Conservation (phyloP, 2,888 invertebrate genomes). For the Hedychridium roseum region DNA sequence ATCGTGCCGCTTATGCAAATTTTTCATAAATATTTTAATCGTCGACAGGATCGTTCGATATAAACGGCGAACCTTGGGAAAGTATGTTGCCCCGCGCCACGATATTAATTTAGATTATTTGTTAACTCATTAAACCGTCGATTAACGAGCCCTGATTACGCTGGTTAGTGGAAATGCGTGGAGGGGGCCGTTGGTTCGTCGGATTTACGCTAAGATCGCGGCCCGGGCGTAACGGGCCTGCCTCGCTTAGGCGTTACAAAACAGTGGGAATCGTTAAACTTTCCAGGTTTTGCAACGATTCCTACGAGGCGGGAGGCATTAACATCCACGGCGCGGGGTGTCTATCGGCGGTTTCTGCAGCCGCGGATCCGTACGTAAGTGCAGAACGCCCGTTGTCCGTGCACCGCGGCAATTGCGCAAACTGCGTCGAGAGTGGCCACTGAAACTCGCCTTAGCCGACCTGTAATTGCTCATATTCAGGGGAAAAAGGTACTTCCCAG, state of each 20-base stretch:
- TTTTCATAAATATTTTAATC: too few species aligned
- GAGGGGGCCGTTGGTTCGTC: too few species aligned
- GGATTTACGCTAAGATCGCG: too few species aligned
- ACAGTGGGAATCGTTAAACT: conserved; percentile 56
- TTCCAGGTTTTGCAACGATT: conserved; percentile 51
- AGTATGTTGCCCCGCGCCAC: too few species aligned
- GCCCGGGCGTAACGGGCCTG: too few species aligned
- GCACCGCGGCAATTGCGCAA: conserved; percentile 33
- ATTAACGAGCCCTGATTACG: too few species aligned
- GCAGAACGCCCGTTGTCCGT: conserved; percentile 4
- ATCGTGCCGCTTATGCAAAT: too few species aligned
- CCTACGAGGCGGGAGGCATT: conserved; percentile 30
- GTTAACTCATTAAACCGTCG: too few species aligned
- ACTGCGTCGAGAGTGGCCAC: conserved; percentile 27
- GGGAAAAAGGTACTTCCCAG: conserved; percentile 33
- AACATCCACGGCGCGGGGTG: conserved; percentile 35
- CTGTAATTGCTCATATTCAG: conserved; percentile 49
- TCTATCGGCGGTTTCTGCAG: conserved; percentile 2
- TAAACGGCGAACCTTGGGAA: too few species aligned
- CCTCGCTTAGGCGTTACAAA: conserved; percentile 45
- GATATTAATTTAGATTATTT: too few species aligned
- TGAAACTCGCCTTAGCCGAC: conserved; percentile 17
- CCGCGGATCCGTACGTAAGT: conserved; percentile 6
- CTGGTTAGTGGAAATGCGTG: too few species aligned
- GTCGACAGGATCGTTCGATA: too few species aligned